Evolutionary conservation across 2,113 vertebrate species (phyloP), one percentile per base, ranked within the genome.

Genomic region (Benitochromis conjunctus): DNA sequence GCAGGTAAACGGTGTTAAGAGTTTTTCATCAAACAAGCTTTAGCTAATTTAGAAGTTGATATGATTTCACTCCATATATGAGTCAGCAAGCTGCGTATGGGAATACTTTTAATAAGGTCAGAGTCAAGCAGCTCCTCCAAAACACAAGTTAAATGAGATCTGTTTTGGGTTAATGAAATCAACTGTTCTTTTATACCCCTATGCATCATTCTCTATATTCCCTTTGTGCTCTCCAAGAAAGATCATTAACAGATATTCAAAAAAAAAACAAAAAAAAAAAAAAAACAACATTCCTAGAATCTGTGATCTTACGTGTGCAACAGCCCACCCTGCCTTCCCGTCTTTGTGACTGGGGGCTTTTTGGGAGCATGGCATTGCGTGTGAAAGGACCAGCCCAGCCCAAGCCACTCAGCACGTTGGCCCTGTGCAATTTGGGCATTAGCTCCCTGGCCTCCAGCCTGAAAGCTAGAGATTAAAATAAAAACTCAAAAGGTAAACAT

Each of bases 401-500:
- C 94, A 92, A 85, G 92, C 91, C 88, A 89, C 91, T 94, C 93
- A 90, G 90, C 93, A 88, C 86, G 53, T 91, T 76, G 90, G 90
- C 85, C 94, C 88, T 82, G 85, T 89, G 91, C 79, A 86, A 88
- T 90, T 92, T 93, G 85, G 91, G 92, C 93, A 91, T 91, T 62
- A 79, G 91, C 88, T 94, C 89, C 90, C 87, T 92, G 96, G 94
- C 95, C 93, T 90, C 89, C 90, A 46, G 87, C 93, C 89, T 92
- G 53, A 66, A 81, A 89, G 6, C 89, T 51, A 7, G 71, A 95
- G 94, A 96, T 95, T 91, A 95, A 95, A 94, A 94, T 85, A 94
- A 87, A 93, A 94, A 91, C 84, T 79, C 83, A 82, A 89, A 96
- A 96, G 92, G 95, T 94, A 96, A 97, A 97, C 95, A 97, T 57